Base-by-base conservation (phyloP, 2,888 invertebrate species). In the Fabriciana adippe region DNA sequence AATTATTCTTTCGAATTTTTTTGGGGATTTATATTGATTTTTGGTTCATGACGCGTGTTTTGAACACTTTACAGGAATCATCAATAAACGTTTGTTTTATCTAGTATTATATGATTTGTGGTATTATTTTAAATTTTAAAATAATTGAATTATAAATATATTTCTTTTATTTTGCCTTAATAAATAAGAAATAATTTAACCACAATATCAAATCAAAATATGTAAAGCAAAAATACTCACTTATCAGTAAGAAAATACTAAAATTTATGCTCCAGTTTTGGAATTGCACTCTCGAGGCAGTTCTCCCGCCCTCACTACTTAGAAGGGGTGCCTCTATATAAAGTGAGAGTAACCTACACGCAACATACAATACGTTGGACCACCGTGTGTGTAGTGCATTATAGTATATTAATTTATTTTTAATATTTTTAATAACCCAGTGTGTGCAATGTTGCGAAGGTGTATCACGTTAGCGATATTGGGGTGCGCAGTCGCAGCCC, bases 251-350 rank as follows among this genome's bases (percentile, higher is more conserved):
- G 69, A 66, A 45, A 64, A 64, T 47, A 67, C 64, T 60, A 68
- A 68, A 67, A 70, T 65, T 67, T 61, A 56, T 71, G 71, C 65
- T 72, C 74, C 67, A 78, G 74, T 74, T 75, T 75, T 71, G 66
- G 72, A 61, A 66, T 73, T 72, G 66, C 72, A 35, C 62, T 64
- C 68, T 55, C 59, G 48, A 21, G 55, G 63, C 68, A 2, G 21
- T 35, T 55, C 72, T 72, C 87, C 87, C 87, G 82, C 88, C 82
- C 80, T 80, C 78, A 67, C 67, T 69, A 69, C 65, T 78, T 81
- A 89, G 90, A 86, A 89, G 91, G 91, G 91, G 87, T 90, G 90
- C 70, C 80, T 81, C 80, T 92, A 92, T 92, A 92, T 89, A 92
- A 86, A 86, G 88, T 81, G 88, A 87, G 85, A 84, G 86, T 85